phyloP scores from a whole-genome alignment of 2,797 vertebrate genomes.

The Hephaestus fuliginosus region DNA sequence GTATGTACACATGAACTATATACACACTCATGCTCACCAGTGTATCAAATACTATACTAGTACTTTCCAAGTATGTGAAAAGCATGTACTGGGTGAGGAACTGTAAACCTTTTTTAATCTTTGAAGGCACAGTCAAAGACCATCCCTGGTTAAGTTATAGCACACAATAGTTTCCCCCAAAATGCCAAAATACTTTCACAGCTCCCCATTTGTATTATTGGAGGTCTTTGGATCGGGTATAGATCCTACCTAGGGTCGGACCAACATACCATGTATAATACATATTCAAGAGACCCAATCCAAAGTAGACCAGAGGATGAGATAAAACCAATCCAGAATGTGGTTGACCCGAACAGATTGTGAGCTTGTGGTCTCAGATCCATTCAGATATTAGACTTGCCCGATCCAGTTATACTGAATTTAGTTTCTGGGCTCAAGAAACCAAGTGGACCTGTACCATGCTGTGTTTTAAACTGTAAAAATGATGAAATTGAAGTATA shows the following conservation, averaged over 20 bases:
- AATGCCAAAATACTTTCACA: neutral
- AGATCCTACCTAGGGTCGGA: neutral
- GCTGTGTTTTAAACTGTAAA: neutral
- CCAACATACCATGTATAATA: neutral
- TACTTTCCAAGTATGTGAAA: conserved; percentile 56
- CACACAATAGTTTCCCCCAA: neutral
- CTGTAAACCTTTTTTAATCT: conserved; percentile 39
- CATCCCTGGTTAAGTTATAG: conserved; percentile 7
- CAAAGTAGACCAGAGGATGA: neutral
- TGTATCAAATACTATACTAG: conserved; percentile 40
- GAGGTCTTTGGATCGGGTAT: neutral
- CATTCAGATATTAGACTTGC: neutral
- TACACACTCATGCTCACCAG: conserved; percentile 24
- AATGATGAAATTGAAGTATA: neutral
- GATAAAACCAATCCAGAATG: neutral
- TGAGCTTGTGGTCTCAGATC: neutral
- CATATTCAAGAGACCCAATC: neutral
- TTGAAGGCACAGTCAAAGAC: conserved; percentile 49
- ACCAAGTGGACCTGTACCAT: neutral
- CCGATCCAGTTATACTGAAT: neutral
- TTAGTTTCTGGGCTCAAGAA: neutral
- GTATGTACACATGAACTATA: conserved; percentile 38
- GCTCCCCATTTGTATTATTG: neutral
- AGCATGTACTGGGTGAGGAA: conserved; percentile 52
- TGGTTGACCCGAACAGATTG: neutral